phyloP scores from a whole-genome alignment of 2,797 vertebrate species.

The Hirundo rustica region DNA sequence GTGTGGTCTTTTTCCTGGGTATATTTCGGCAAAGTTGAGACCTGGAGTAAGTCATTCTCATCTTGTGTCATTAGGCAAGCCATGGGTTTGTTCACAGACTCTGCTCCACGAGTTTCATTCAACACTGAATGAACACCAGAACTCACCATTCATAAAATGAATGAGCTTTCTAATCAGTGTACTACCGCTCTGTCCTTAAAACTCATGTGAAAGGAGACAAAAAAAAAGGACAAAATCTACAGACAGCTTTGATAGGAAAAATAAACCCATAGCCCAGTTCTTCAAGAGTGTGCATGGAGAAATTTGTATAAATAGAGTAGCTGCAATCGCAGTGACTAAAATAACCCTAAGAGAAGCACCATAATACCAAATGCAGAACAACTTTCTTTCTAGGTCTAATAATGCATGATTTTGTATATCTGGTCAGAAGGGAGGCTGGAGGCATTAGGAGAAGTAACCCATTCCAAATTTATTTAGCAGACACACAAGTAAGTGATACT shows the following conservation, averaged over 20 bases:
- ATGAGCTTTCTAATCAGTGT: background rate
- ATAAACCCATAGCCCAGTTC: background rate
- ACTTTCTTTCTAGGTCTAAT: background rate
- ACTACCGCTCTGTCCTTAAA: background rate
- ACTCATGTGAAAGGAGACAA: background rate
- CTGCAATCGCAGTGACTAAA: background rate
- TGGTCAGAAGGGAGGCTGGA: background rate
- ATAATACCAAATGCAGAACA: background rate
- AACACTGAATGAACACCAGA: background rate
- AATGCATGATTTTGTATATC: background rate
- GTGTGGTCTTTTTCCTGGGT: background rate
- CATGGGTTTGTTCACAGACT: background rate
- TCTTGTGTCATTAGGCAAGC: background rate
- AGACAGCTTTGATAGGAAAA: background rate
- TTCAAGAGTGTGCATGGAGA: background rate
- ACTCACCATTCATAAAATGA: background rate
- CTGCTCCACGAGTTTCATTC: background rate
- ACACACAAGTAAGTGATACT: background rate
- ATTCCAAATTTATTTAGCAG: background rate
- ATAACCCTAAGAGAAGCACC: background rate
- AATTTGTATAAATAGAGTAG: background rate
- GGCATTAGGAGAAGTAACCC: background rate
- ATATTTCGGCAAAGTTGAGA: background rate
- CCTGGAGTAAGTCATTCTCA: background rate
- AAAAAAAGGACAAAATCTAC: background rate